These are phyloP conservation scores for Sebastes steindachneri DNA, from an alignment of 2,797 vertebrate species.

Conservation along the genomic window DNA sequence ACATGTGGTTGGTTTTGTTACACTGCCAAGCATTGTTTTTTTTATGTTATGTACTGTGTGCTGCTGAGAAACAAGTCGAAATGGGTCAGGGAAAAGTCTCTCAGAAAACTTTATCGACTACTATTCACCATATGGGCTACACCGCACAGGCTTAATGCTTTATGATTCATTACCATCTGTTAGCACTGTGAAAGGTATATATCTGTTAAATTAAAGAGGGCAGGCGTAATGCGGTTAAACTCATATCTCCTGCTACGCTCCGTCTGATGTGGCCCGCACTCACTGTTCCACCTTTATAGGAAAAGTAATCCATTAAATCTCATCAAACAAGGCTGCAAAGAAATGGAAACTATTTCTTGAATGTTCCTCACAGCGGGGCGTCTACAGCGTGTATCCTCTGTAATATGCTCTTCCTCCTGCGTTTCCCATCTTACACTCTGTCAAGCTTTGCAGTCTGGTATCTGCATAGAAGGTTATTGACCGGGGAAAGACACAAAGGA, in stretches of 20 bases:
- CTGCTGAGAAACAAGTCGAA: constrained; percentile 31
- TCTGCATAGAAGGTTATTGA: constrained; percentile 47
- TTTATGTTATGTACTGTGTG: background rate
- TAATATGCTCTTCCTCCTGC: constrained; percentile 46
- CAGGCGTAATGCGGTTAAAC: constrained; percentile 37
- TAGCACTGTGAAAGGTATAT: background rate
- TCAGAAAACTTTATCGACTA: background rate
- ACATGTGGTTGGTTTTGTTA: constrained; percentile 35
- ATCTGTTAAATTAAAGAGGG: constrained; percentile 25
- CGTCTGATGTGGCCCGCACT: constrained; percentile 20
- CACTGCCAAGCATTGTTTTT: constrained; percentile 29
- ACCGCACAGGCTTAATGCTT: background rate
- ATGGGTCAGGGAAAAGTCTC: constrained; percentile 8
- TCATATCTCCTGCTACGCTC: constrained; percentile 4
- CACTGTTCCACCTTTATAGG: constrained; percentile 25
- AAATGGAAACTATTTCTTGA: constrained; percentile 43
- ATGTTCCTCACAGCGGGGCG: constrained; percentile 24
- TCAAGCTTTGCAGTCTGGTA: constrained; percentile 38
- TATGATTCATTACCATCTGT: background rate
- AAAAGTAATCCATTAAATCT: constrained; percentile 38
- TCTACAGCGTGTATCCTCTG: constrained; percentile 10
- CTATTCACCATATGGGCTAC: background rate
- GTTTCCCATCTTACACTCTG: constrained; percentile 43
- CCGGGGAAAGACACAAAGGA: constrained; percentile 49
- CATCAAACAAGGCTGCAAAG: constrained; percentile 40